Evolutionary conservation across 2,113 vertebrate species (phyloP).

Genomic region (Salvator merianae): DNA sequence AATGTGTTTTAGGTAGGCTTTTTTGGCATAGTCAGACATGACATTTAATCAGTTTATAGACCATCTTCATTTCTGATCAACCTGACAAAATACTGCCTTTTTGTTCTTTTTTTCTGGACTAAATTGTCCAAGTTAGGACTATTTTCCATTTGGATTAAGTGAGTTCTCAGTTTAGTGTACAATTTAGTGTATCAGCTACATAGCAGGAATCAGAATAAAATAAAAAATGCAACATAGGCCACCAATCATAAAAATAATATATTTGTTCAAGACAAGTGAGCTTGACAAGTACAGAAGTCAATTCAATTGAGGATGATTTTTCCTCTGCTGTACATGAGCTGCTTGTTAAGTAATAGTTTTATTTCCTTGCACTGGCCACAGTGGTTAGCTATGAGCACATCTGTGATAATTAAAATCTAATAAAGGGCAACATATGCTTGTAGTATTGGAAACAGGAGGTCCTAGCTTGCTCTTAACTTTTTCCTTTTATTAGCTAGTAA

Average conservation of each 20-base stretch:
- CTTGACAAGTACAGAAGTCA: constrained; percentile 8
- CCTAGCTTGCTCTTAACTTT: constrained; percentile 1
- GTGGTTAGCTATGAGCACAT: background rate
- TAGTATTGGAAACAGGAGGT: constrained; percentile 27
- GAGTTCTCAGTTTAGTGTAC: no score
- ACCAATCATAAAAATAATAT: background rate
- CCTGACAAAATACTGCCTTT: no score
- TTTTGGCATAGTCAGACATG: no score
- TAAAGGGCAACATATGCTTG: constrained; percentile 5
- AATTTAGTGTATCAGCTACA: background rate
- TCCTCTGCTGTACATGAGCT: background rate
- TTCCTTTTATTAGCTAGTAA: constrained; percentile 10
- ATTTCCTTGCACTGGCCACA: background rate
- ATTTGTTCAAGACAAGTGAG: constrained; percentile 17
- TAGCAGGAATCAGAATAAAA: background rate
- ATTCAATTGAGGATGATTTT: background rate
- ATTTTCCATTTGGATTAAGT: no score
- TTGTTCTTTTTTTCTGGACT: no score
- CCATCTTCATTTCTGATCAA: no score
- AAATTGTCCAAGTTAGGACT: no score
- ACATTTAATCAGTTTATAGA: no score
- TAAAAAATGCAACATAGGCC: background rate
- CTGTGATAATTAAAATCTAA: constrained; percentile 18
- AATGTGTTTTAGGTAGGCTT: no score
- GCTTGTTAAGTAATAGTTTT: background rate